Evolutionary conservation across 2,113 vertebrate species (phyloP), one percentile per base, ranked within the genome.

Genomic region (Salvelinus namaycush): DNA sequence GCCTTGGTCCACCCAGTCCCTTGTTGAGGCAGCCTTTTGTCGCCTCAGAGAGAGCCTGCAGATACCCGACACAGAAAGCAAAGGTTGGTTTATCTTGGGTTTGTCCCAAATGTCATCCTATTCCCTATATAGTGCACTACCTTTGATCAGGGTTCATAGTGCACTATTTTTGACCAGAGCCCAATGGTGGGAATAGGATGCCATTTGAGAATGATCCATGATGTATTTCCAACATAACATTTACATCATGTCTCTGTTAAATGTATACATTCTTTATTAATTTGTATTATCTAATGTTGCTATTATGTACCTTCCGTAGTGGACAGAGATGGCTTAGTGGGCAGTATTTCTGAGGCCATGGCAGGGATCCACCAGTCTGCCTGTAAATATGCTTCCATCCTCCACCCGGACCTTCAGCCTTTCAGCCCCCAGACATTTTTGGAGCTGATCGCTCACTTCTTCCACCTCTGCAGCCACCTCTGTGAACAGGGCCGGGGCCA

Each of bases 281-380:
- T 67, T n/a, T 24, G 22, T 78, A n/a, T 76, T 34, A 7, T 1
- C 12, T 13, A 0, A 12, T 31, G 22, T 76, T 66, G 31, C 9
- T 22, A 27, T 49, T 74, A 11, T 64, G 29, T 12, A 70, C 77
- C 78, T 14, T 11, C 44, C 66, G 39, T 54, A 92, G 90, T 59
- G 62, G 72, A 76, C 22, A 51, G 5, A 57, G 75, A 73, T 51
- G 14, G 5, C 31, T 83, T 82, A 49, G 66, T 62, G 70, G 24
- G 49, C 81, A 85, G 78, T 31, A 49, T 94, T 31, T 83, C 92
- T 57, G 81, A 79, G 64, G 91, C 83, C 14, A 94, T 95, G 89
- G 94, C 94, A 74, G 82, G 77, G 73, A 92, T 97, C 76, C 95
- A 96, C 76, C 89, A 83, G 48, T 94, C 90, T 39, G 92, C 93